These are phyloP conservation scores for Actinernus sp. DNA, from an alignment of 92 coral and sea anemone species.

Conservation along the genomic window DNA sequence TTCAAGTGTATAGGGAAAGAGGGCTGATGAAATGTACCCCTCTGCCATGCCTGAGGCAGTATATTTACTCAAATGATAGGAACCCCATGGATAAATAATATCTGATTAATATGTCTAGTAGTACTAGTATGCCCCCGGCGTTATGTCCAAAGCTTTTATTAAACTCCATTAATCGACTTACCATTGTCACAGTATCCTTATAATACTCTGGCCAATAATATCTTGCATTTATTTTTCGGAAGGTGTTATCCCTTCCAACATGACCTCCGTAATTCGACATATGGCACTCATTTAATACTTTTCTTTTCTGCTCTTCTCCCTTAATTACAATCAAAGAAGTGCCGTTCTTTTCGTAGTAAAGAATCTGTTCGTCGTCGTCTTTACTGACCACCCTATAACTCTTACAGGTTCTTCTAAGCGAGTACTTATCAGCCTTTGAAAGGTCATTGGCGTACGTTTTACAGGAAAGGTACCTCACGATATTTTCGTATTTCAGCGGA, in stretches of 20 bases:
- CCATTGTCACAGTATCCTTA: conserved; percentile 24
- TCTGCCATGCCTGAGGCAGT: too few relatives aligned
- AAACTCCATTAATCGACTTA: too few relatives aligned
- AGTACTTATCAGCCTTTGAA: conserved; percentile 12
- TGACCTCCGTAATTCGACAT: conserved; percentile 40
- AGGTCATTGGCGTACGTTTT: conserved; percentile 10
- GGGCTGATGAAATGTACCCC: too few relatives aligned
- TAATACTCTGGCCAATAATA: too few relatives aligned
- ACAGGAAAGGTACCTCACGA: not conserved
- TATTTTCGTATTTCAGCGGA: conserved; percentile 7
- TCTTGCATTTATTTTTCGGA: too few relatives aligned
- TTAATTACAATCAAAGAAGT: conserved; percentile 5
- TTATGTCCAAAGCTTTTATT: too few relatives aligned
- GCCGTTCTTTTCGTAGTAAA: not conserved
- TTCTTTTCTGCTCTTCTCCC: conserved; percentile 23
- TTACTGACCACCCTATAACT: conserved; percentile 4
- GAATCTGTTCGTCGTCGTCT: not conserved
- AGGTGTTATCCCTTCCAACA: conserved; percentile 34
- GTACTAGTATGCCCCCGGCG: too few relatives aligned
- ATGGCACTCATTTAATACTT: conserved; percentile 43
- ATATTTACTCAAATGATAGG: too few relatives aligned
- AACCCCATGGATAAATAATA: too few relatives aligned
- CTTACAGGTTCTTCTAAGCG: conserved; percentile 16
- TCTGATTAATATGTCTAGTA: too few relatives aligned
- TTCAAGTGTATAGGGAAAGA: too few relatives aligned